Base-by-base conservation (phyloP, 1,140 invertebrate species). In the Tetramorium parvispinum region DNA sequence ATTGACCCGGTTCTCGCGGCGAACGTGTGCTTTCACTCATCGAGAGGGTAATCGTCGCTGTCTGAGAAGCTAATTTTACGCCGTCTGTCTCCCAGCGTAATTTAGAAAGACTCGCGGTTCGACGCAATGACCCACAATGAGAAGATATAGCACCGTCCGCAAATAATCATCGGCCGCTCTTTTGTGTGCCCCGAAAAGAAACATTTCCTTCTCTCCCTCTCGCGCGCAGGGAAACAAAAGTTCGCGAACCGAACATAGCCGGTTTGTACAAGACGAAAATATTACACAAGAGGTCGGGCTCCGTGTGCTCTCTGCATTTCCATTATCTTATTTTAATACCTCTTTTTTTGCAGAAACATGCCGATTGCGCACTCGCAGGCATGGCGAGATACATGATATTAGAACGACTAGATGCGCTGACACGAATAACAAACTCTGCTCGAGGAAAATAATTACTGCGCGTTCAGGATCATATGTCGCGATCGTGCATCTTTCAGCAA, bases 1-100 rank as follows among this genome's bases (percentile, higher is more conserved):
- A 83, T 75, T 83, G 68, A 75, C 68, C 40, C 68, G 37, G n/a
- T 83, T 83, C 68, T 46, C 37, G 40, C 18, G 53, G 24, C 21
- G 10, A 43, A 27, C 68, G 53, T 46, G 13, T 59, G 68, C 37
- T 83, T 61, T 75, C 55, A 59, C 68, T 83, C 53, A 75, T 73
- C 68, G 66, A 59, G 66, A 46, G 21, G n/a, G 59, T 32, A 68
- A 68, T 81, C 63, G 51, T 57, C 78, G 65, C 65, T 24, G 66
- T 75, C 68, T 83, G 79, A 24, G 27, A 16, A 13, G 53, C 68
- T 83, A 83, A 75, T 83, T 83, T 83, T 73, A 59, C 27, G 53
- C 55, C 40, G 79, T 75, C 53, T 73, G 79, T 75, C 53, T 73
- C 55, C 13, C 51, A 13, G 37, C 40, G 40, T 4, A 49, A 55